Base-by-base conservation (phyloP, 1,140 invertebrate genomes). In the Gonioctena quinquepunctata region DNA sequence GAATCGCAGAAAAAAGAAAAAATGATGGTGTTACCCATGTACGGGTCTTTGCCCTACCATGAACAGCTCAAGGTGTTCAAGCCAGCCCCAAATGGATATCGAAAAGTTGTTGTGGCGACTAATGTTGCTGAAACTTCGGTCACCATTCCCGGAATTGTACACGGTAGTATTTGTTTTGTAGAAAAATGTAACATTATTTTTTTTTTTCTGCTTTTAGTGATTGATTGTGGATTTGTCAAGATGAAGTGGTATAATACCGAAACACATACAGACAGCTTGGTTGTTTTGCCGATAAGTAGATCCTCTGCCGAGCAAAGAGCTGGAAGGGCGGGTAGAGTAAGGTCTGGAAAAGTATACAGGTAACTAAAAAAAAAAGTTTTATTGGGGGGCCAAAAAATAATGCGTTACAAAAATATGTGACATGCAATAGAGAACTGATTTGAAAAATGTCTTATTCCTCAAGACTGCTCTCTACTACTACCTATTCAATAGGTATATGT, bases 121-220 rank as follows among this genome's bases (percentile, higher is more conserved):
- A 99, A 99, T 82, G 96, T 99, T 65, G 97, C 97, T 0, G 98
- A 99, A 86, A 96, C 97, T 0, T 99, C 96, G 3, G 90, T 99
- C 21, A 90, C 88, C 3, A 89, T 90, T 75, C 90, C 91, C 59
- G 96, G 96, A 42, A 93, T 99, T 75, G 90, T 93, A 69, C 97
- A 96, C 83, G 93, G 92, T 93, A 80, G 54, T 62, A 22, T 18
- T 59, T 50, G 6, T 42, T 42, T 42, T n/a, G n/a, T 42, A 42
- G 6, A 42, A 42, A 42, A 42, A 7, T 42, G 6, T 7, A 42
- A 7, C 33, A 6, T 7, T 7, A 7, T 42, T 6, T 42, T 42
- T 42, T 42, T 42, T 6, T 7, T n/a, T 42, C 5, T 13, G 52
- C 62, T 88, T 88, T 27, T 77, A 95, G 96, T 99, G 54, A 90